Evolutionary conservation across 1,140 invertebrate species (phyloP).

Genomic region (Drosophila persimilis): DNA sequence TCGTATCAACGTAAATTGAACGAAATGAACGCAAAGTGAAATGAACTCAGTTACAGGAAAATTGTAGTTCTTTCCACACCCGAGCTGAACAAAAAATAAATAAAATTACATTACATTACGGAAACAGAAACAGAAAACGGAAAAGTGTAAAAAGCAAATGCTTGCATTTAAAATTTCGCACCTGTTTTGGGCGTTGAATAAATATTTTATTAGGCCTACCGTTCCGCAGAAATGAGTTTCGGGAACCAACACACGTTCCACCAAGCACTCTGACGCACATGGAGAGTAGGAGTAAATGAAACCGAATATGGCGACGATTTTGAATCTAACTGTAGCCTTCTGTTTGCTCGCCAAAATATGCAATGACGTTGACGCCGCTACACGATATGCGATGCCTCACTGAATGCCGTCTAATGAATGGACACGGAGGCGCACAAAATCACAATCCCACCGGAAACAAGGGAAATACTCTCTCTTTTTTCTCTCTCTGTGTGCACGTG

Average conservation of each 20-base stretch:
- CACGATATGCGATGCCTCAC: slow-evolving; percentile 51
- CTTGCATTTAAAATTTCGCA: slow-evolving; percentile 66
- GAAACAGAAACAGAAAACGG: slow-evolving; percentile 45
- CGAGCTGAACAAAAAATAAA: slow-evolving; percentile 56
- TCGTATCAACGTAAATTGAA: slow-evolving; percentile 32
- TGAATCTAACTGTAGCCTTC: slow-evolving; percentile 41
- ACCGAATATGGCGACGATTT: slow-evolving; percentile 56
- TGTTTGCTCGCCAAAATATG: slow-evolving; percentile 35
- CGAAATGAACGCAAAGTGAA: slow-evolving; percentile 39
- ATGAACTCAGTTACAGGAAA: slow-evolving; percentile 33
- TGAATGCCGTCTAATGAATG: slow-evolving; percentile 67
- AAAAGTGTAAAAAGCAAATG: slow-evolving; percentile 51
- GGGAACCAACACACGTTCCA: slow-evolving; percentile 28
- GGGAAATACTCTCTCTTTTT: background rate
- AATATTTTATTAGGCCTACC: slow-evolving; percentile 65
- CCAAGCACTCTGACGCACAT: slow-evolving; percentile 15
- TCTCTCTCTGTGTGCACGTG: too few relatives aligned
- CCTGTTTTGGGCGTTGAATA: slow-evolving; percentile 58
- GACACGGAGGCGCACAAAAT: slow-evolving; percentile 24
- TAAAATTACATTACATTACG: slow-evolving; percentile 56
- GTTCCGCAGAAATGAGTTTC: slow-evolving; percentile 52
- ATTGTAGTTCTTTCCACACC: slow-evolving; percentile 18
- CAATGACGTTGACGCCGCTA: slow-evolving; percentile 41
- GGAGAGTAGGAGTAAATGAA: slow-evolving; percentile 45
- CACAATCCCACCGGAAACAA: background rate